These are phyloP conservation scores for Platycheirus rosarum DNA, from an alignment of 2,888 invertebrate species.

Conservation along the genomic window DNA sequence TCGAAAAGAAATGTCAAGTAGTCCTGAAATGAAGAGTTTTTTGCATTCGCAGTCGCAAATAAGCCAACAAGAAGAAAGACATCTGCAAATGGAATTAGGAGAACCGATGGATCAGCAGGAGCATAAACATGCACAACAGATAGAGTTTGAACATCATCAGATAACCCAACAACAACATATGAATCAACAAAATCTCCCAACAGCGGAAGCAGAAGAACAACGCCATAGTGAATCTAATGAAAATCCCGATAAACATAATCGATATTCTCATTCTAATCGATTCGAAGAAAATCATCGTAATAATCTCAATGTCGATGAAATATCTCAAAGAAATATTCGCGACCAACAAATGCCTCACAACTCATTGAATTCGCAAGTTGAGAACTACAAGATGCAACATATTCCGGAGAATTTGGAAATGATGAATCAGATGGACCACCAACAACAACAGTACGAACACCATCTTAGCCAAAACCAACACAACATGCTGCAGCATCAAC, in stretches of 20 bases:
- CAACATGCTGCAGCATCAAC: slow-evolving; percentile 48
- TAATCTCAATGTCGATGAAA: slow-evolving; percentile 38
- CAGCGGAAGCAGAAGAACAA: slow-evolving; percentile 25
- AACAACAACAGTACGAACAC: slow-evolving; percentile 31
- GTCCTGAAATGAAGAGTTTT: slow-evolving; percentile 36
- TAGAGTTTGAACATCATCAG: slow-evolving; percentile 20
- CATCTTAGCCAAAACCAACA: slow-evolving; percentile 35
- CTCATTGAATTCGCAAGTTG: slow-evolving; percentile 13
- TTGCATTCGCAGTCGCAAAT: slow-evolving; percentile 26
- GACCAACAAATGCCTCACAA: slow-evolving; percentile 51
- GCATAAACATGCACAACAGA: slow-evolving; percentile 9
- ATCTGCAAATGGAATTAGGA: slow-evolving; percentile 23
- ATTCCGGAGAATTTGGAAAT: slow-evolving; percentile 49
- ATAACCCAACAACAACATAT: slow-evolving; percentile 4
- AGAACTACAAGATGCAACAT: slow-evolving; percentile 48
- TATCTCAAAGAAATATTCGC: slow-evolving; percentile 48
- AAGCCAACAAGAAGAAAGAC: neutral
- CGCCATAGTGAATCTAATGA: slow-evolving; percentile 23
- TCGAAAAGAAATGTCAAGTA: slow-evolving; percentile 14
- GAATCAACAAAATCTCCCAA: neutral
- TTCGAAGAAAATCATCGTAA: slow-evolving; percentile 52
- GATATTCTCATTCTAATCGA: slow-evolving; percentile 44
- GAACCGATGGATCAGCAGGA: slow-evolving; percentile 13
- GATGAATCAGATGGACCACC: slow-evolving; percentile 78
- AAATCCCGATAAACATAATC: slow-evolving; percentile 28